phyloP scores from a whole-genome alignment of 2,888 invertebrate genomes.

The Sesia bembeciformis region DNA sequence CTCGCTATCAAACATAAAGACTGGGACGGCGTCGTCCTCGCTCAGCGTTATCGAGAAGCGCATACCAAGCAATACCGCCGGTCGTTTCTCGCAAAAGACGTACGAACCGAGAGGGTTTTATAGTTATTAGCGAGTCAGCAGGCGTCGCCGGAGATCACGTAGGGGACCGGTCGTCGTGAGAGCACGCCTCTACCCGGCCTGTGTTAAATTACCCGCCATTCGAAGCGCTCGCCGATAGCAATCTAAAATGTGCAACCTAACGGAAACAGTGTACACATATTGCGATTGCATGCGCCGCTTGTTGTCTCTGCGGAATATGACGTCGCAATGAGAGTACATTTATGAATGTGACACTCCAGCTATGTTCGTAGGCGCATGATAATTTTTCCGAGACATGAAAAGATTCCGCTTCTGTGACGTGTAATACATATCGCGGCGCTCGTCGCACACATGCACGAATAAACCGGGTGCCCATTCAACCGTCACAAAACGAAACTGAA shows the following conservation, averaged over 20 bases:
- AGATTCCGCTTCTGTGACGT: conserved; percentile 8
- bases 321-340: conserved; percentile 12
- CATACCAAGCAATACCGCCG: conserved; percentile 25
- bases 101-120: conserved; percentile 5
- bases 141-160: conserved; percentile 60
- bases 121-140: conserved; percentile 42
- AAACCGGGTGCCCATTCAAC: conserved; percentile 46
- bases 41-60: conserved; percentile 26
- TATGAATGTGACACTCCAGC: conserved; percentile 11
- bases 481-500: conserved; percentile 55
- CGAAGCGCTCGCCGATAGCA: conserved; percentile 18
- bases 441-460: conserved; percentile 36
- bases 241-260: conserved; percentile 60
- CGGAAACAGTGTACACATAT: conserved; percentile 31
- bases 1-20: neutral
- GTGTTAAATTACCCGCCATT: conserved; percentile 27
- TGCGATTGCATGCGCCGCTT: neutral
- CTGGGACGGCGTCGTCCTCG: neutral
- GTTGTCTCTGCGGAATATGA: neutral
- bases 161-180: conserved; percentile 48
- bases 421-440: conserved; percentile 17
- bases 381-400: conserved; percentile 6
- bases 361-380: neutral
- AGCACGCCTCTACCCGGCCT: conserved; percentile 16
- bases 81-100: conserved; percentile 12